A percentile compares a stretch with the other conserved stretches of the same genome.
Conservation (phyloP, 2,797 vertebrate genomes). For the Apogon talboti region DNA sequence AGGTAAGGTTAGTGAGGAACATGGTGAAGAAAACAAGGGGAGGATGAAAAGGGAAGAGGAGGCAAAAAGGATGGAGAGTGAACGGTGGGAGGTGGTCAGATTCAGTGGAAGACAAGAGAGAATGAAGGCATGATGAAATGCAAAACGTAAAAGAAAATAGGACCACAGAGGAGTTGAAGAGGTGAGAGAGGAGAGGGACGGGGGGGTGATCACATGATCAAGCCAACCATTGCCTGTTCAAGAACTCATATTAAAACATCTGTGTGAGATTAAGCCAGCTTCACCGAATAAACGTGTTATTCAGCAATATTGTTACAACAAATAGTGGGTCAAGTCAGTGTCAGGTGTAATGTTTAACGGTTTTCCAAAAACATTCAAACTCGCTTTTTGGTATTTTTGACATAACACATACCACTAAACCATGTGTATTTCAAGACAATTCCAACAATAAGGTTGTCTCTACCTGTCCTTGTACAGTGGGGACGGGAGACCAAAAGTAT, state of each 20-base stretch:
- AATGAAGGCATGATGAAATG: conserved; percentile 62
- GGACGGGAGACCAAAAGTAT: conserved; percentile 99
- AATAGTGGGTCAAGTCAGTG: conserved; percentile 44
- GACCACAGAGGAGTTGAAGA: conserved; percentile 48
- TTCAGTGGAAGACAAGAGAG: conserved; percentile 43
- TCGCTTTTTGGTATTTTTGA: conserved; percentile 28
- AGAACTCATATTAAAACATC: conserved; percentile 33
- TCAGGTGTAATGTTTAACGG: conserved; percentile 20
- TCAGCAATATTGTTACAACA: conserved; percentile 37
- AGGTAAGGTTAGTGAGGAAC: not conserved
- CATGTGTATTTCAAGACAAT: conserved; percentile 79
- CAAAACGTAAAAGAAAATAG: conserved; percentile 46
- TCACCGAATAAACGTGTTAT: conserved; percentile 31
- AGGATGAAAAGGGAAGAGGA: not conserved
- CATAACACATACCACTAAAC: conserved; percentile 54
- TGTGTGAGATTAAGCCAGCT: conserved; percentile 34
- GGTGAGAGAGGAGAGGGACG: conserved; percentile 65
- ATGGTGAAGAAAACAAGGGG: conserved; percentile 1
- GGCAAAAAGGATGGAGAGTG: conserved; percentile 2
- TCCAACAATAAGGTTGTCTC: conserved; percentile 85
- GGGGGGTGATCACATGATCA: conserved; percentile 57
- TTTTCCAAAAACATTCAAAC: conserved; percentile 42
- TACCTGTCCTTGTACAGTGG: conserved; percentile 98
- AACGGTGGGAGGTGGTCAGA: conserved; percentile 11
- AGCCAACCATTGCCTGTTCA: conserved; percentile 27